phyloP scores from a whole-genome alignment of 2,113 vertebrate genomes.

The Tauraco erythrolophus region DNA sequence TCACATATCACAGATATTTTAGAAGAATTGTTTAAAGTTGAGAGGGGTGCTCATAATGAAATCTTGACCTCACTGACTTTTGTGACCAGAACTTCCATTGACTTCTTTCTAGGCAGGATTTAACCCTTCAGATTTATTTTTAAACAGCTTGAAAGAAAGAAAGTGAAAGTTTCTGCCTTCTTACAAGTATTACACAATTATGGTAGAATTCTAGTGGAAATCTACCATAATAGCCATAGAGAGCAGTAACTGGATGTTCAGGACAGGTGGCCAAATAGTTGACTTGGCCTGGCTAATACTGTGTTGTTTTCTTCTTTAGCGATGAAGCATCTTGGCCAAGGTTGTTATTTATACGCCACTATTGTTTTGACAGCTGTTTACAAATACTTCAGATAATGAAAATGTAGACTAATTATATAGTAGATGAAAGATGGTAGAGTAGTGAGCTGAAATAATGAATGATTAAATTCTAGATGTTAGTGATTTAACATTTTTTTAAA shows the following conservation, averaged over 20 bases:
- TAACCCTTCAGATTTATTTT: background rate
- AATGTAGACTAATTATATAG: background rate
- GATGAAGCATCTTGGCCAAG: background rate
- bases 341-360: background rate
- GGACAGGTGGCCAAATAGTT: constrained; percentile 24
- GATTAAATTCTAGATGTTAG: background rate
- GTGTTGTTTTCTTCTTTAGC: background rate
- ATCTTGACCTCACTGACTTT: background rate
- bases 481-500: background rate
- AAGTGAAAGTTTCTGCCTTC: background rate
- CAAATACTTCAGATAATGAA: background rate
- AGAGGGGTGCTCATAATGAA: background rate
- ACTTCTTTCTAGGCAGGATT: background rate
- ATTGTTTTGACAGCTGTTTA: constrained; percentile 26
- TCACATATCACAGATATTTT: background rate
- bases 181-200: background rate
- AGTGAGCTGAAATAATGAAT: background rate
- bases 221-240: background rate
- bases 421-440: background rate
- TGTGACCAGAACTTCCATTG: background rate
- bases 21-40: background rate
- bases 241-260: background rate
- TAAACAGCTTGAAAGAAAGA: background rate
- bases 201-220: background rate
- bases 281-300: background rate